These are phyloP conservation scores for Onthophagus taurus DNA, from an alignment of 1,140 invertebrate genomes.

Conservation along the genomic window DNA sequence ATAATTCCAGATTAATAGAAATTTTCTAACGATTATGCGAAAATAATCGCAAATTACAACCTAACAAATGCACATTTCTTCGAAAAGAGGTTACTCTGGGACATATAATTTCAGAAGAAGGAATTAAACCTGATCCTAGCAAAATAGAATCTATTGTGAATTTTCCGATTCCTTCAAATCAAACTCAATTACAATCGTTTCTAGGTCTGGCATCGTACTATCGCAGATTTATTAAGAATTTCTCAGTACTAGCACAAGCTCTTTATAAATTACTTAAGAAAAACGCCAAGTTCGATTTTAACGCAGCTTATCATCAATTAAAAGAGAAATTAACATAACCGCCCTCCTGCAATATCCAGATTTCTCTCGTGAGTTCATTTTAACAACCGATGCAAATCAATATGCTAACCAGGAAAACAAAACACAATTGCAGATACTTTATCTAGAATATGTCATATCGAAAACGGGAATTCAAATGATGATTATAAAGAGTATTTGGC, in stretches of 20 bases:
- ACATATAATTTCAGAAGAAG: constrained; percentile 34
- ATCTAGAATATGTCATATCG: no score
- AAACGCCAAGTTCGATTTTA: constrained; percentile 2
- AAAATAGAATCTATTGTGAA: constrained; percentile 21
- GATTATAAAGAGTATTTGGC: no score
- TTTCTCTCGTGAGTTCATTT: no score
- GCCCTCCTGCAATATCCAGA: no score
- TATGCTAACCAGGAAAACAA: no score
- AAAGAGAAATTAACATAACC: no score
- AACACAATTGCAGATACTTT: no score
- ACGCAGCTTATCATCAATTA: no score
- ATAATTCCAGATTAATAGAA: constrained; percentile 25
- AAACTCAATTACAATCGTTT: constrained; percentile 27
- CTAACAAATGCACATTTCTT: constrained; percentile 37
- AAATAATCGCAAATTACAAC: constrained; percentile 34
- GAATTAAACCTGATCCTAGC: constrained; percentile 32
- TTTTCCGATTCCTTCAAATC: constrained; percentile 25
- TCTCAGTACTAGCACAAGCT: constrained; percentile 17
- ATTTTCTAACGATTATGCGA: constrained; percentile 28
- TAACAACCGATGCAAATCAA: no score
- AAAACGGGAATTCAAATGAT: no score
- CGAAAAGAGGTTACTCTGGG: constrained; percentile 37
- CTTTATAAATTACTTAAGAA: constrained; percentile 1
- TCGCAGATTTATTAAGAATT: constrained; percentile 18
- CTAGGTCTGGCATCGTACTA: constrained; percentile 14